Conservation (phyloP, 64 coral and sea anemone genomes). For the Hydrozoanthus tunicans region DNA sequence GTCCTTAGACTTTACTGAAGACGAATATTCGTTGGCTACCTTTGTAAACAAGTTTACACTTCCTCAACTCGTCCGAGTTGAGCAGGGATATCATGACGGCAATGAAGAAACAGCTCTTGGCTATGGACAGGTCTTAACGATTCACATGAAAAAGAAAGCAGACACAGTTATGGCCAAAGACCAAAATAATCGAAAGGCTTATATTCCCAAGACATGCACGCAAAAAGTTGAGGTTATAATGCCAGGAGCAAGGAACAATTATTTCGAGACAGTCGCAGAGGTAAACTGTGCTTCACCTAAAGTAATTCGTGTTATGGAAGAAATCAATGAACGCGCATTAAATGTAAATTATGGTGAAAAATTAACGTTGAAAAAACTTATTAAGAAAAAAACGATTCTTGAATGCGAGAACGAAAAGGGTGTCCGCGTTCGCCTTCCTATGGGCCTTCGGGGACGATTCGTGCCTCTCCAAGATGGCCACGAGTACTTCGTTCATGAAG, state of each 20-base stretch:
- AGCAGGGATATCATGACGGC: neutral
- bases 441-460: neutral
- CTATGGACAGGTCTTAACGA: neutral
- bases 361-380: neutral
- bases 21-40: neutral
- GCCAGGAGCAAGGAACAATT: neutral
- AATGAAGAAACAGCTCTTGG: neutral
- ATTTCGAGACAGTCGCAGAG: neutral
- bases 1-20: neutral
- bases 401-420: constrained; percentile 18
- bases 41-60: constrained; percentile 15
- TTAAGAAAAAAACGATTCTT: constrained; percentile 1
- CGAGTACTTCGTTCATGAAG: constrained; percentile 10
- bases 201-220: constrained; percentile 15
- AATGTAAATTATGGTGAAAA: constrained; percentile 1
- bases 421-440: neutral
- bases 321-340: neutral
- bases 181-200: neutral
- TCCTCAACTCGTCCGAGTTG: constrained; percentile 8
- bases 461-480: neutral
- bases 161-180: constrained; percentile 26
- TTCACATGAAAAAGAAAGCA: neutral
- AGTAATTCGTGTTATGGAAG: neutral
- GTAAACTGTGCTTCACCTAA: neutral
- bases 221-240: constrained; percentile 3